These are phyloP conservation scores for Mesorhabditis spiculigera DNA, from an alignment of 2,888 invertebrate species.

Conservation along the genomic window DNA sequence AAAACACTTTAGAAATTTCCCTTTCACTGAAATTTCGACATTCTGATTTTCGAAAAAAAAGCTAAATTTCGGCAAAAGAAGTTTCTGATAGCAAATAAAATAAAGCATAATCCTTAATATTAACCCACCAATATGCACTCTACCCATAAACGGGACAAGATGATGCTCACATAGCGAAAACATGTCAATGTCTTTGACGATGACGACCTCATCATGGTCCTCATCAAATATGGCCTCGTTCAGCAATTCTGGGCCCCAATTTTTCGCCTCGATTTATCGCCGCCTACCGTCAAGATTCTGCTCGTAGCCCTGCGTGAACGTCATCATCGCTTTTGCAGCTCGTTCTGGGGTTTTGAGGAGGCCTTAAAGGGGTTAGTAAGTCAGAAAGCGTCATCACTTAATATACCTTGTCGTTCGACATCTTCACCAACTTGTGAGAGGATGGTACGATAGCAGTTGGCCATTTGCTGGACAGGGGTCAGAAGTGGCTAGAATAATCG, in stretches of 20 bases:
- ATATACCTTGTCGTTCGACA: conserved; percentile 40
- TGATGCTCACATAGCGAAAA: conserved; percentile 99
- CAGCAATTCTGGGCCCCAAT: conserved; percentile 73
- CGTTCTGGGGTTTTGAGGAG: conserved; percentile 92
- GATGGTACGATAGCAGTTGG: too few species aligned
- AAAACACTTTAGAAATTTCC: not conserved
- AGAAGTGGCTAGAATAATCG: too few species aligned
- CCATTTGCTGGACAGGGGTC: too few species aligned
- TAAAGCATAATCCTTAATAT: not conserved
- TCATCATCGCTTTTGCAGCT: conserved; percentile 96
- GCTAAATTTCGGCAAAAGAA: too few species aligned
- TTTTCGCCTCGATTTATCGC: conserved; percentile 8
- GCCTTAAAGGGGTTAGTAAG: conserved; percentile 59
- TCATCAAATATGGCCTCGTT: conserved; percentile 98
- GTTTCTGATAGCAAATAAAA: too few species aligned
- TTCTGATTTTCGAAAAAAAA: too few species aligned
- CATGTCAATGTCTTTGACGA: conserved; percentile 99
- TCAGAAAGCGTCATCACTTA: too few species aligned
- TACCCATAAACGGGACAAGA: conserved; percentile 95
- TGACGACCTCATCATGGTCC: conserved; percentile 99
- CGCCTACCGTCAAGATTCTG: conserved; percentile 82
- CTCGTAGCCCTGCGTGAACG: conserved; percentile 98
- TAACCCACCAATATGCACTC: conserved; percentile 59
- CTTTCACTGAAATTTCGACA: too few species aligned
- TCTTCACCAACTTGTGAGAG: conserved; percentile 49